phyloP scores from a whole-genome alignment of 1,140 invertebrate genomes.

The Ridgeia piscesae region DNA sequence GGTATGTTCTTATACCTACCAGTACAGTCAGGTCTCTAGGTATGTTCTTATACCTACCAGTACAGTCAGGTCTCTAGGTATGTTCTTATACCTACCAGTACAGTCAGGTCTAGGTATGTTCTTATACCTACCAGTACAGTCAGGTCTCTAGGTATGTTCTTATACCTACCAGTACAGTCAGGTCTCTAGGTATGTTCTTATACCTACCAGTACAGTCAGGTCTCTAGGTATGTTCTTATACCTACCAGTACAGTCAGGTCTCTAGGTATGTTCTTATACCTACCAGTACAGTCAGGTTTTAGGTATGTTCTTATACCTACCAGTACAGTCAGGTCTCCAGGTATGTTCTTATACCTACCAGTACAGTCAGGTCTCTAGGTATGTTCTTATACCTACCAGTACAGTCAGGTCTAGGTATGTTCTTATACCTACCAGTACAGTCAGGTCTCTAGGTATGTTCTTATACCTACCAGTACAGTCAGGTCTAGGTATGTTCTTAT shows the following conservation, averaged over 20 bases:
- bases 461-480: too few relatives aligned
- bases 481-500: too few relatives aligned
- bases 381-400: slow-evolving; percentile 87
- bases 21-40: too few relatives aligned
- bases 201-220: neutral
- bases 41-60: too few relatives aligned
- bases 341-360: slow-evolving; percentile 30
- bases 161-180: slow-evolving; percentile 91
- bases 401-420: slow-evolving; percentile 69
- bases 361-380: too few relatives aligned
- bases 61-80: slow-evolving; percentile 52
- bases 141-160: too few relatives aligned
- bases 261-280: too few relatives aligned
- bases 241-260: too few relatives aligned
- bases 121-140: too few relatives aligned
- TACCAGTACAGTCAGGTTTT: too few relatives aligned
- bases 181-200: slow-evolving; percentile 48
- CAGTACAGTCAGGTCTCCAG: slow-evolving; percentile 76
- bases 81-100: slow-evolving; percentile 91
- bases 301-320: slow-evolving; percentile 84
- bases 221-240: slow-evolving; percentile 50
- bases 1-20: slow-evolving; percentile 50
- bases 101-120: slow-evolving; percentile 65
- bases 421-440: neutral
- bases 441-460: slow-evolving; percentile 50